phyloP scores from a whole-genome alignment of 2,888 invertebrate species.

The Plebejus melissa region DNA sequence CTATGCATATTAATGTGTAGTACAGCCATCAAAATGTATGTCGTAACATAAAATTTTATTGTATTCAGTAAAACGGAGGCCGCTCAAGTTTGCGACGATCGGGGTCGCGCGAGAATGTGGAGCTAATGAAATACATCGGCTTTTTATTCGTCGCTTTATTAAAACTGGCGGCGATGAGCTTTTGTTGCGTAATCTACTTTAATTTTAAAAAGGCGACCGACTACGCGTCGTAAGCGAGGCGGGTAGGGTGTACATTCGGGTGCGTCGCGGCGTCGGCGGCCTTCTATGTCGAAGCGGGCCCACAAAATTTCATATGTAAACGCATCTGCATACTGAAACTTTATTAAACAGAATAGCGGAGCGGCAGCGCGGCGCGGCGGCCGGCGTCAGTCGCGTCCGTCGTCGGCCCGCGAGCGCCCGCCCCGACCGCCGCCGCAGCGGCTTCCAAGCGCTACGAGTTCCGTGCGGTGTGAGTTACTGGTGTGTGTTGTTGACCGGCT shows the following conservation, averaged over 20 bases:
- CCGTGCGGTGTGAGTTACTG: slow-evolving; percentile 20
- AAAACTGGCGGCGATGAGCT: slow-evolving; percentile 6
- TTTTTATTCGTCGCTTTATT: slow-evolving; percentile 20
- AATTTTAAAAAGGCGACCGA: slow-evolving; percentile 17
- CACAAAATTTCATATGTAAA: slow-evolving; percentile 45
- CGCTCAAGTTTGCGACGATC: neutral
- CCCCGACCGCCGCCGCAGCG: slow-evolving; percentile 23
- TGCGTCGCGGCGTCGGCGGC: slow-evolving; percentile 2
- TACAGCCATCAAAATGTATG: slow-evolving; percentile 16
- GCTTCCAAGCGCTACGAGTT: slow-evolving; percentile 29
- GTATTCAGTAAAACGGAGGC: neutral
- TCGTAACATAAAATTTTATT: neutral
- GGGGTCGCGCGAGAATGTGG: neutral
- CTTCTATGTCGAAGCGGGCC: slow-evolving; percentile 28
- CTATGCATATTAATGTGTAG: neutral
- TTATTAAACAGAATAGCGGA: slow-evolving; percentile 64
- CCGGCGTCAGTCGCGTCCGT: slow-evolving; percentile 37
- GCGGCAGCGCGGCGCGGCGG: slow-evolving; percentile 43
- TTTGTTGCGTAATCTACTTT: slow-evolving; percentile 21
- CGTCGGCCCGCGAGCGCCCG: slow-evolving; percentile 35
- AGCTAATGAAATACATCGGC: slow-evolving; percentile 17
- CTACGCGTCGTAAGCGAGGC: neutral
- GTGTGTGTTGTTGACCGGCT: slow-evolving; percentile 29
- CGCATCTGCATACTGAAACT: slow-evolving; percentile 54
- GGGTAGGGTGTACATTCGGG: neutral